Percentiles rank a stretch among this genome's conserved stretches.
Conservation (phyloP, 1,140 invertebrate genomes). For the Heliothis virescens region DNA sequence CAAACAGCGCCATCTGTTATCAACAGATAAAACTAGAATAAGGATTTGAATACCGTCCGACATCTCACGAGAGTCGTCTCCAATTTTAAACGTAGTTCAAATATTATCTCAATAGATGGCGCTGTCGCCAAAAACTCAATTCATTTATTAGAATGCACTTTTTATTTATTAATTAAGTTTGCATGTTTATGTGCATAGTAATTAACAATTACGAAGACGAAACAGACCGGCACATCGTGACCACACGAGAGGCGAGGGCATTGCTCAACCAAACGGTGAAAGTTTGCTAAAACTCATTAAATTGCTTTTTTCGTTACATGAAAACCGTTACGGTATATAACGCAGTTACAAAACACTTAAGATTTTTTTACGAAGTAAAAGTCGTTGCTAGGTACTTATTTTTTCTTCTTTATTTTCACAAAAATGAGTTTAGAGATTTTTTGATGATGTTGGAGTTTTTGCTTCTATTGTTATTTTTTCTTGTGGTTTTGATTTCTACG, state of each 20-base stretch:
- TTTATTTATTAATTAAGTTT: slow-evolving; percentile 30
- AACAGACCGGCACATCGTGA: slow-evolving; percentile 56
- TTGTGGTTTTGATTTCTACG: slow-evolving; percentile 2
- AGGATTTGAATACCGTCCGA: no score
- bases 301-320: slow-evolving; percentile 60
- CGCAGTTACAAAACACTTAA: slow-evolving; percentile 23
- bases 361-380: slow-evolving; percentile 45
- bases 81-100: neutral
- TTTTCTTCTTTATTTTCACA: slow-evolving; percentile 25
- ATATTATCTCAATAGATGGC: neutral
- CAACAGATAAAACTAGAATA: neutral
- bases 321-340: slow-evolving; percentile 61
- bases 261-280: slow-evolving; percentile 54
- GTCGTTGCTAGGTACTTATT: neutral
- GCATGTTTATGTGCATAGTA: slow-evolving; percentile 46
- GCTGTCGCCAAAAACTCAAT: neutral
- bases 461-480: neutral
- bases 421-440: slow-evolving; percentile 37
- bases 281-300: slow-evolving; percentile 56
- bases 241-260: slow-evolving; percentile 47
- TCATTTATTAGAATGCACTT: neutral
- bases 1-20: slow-evolving; percentile 14
- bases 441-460: neutral
- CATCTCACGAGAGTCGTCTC: neutral
- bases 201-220: slow-evolving; percentile 44